Evolutionary conservation across 2,888 invertebrate species (phyloP).

Genomic region (Catotricha subobsoleta): DNA sequence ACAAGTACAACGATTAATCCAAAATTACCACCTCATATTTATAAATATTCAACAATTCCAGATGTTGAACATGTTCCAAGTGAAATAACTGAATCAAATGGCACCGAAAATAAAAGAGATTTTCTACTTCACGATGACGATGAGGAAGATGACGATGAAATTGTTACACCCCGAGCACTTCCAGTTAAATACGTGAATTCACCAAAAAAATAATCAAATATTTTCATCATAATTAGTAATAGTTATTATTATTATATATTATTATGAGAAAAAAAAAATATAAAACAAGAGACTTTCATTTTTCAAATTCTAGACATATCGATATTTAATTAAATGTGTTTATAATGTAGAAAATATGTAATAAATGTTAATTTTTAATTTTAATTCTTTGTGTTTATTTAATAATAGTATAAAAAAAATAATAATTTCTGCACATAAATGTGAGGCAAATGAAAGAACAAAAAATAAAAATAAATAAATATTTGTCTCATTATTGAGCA

Average conservation of each 20-base stretch:
- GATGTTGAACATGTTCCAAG: conserved; percentile 29
- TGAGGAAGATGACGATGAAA: conserved; percentile 20
- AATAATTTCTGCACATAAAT: background rate
- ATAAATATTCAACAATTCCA: conserved; percentile 14
- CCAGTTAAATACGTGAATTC: conserved; percentile 19
- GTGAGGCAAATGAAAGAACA: background rate
- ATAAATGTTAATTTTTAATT: background rate
- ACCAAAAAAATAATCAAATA: conserved; percentile 6
- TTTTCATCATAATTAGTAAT: too few relatives aligned
- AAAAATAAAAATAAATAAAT: background rate
- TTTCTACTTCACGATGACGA: background rate
- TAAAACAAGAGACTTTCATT: background rate
- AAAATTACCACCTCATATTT: conserved; percentile 5
- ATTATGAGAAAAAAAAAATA: too few relatives aligned
- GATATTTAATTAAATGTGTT: background rate
- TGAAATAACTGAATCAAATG: conserved; percentile 24
- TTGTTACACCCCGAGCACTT: conserved; percentile 29
- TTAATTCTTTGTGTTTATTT: background rate
- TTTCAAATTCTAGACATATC: background rate
- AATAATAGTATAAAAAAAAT: background rate
- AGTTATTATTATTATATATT: too few relatives aligned
- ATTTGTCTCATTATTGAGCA: too few relatives aligned
- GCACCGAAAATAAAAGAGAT: conserved; percentile 14
- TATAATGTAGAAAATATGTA: background rate
- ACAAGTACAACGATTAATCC: conserved; percentile 14